phyloP scores from a whole-genome alignment of 2,888 invertebrate species.

The Teinopalpus imperialis region DNA sequence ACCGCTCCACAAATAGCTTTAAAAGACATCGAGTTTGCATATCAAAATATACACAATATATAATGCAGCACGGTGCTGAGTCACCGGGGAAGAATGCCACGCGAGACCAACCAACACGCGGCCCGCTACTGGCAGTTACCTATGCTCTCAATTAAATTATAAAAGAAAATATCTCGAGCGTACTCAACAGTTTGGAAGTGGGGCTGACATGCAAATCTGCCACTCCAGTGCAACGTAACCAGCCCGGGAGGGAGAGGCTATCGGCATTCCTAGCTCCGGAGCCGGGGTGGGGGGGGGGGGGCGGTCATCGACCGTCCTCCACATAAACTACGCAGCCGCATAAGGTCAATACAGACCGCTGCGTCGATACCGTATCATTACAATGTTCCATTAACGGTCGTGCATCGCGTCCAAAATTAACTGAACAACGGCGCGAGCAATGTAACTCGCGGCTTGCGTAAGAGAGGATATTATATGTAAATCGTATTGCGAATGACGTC shows the following conservation, averaged over 20 bases:
- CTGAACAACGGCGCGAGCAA: conserved; percentile 60
- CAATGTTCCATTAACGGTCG: conserved; percentile 57
- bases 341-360: conserved; percentile 72
- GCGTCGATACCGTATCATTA: conserved; percentile 54
- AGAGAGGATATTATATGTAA: conserved; percentile 32
- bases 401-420: conserved; percentile 57
- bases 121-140: conserved; percentile 1
- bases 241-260: conserved; percentile 47
- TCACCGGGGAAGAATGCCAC: conserved; percentile 19
- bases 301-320: conserved; percentile 80
- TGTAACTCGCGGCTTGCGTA: conserved; percentile 59
- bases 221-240: conserved; percentile 72
- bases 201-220: conserved; percentile 63
- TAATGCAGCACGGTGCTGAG: conserved; percentile 17
- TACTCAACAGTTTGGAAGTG: conserved; percentile 11
- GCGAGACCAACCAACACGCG: conserved; percentile 3
- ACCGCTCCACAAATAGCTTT: conserved; percentile 23
- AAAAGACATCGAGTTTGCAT: conserved; percentile 23
- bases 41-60: conserved; percentile 21
- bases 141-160: conserved; percentile 9
- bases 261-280: conserved; percentile 67
- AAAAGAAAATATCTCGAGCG: conserved; percentile 14
- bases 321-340: conserved; percentile 76
- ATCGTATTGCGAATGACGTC: conserved; percentile 6
- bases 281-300: conserved; percentile 42